Evolutionary conservation across 2,888 invertebrate genomes (phyloP).

Genomic region (Galeopsomyia nigrocyanea): DNA sequence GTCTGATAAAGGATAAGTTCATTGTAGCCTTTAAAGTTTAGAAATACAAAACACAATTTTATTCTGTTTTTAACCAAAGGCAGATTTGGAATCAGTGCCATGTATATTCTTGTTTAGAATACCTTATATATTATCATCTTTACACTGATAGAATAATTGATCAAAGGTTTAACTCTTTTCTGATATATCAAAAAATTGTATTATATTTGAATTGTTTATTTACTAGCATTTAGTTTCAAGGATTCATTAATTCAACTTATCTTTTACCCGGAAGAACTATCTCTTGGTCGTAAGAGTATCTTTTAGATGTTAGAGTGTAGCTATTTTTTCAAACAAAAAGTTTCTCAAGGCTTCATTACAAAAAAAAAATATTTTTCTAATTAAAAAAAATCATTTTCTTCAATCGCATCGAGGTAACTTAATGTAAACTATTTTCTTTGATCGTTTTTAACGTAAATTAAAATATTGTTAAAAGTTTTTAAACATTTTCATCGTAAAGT

Average conservation of each 20-base stretch:
- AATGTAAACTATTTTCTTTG: not conserved
- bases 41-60: no score
- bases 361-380: constrained; percentile 13
- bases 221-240: constrained; percentile 34
- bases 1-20: not conserved
- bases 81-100: not conserved
- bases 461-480: not conserved
- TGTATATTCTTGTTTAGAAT: constrained; percentile 24
- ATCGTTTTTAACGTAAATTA: constrained; percentile 2
- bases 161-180: constrained; percentile 9
- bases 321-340: constrained; percentile 1
- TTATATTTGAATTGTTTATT: constrained; percentile 12
- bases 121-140: constrained; percentile 22
- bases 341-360: constrained; percentile 13
- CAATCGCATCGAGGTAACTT: no score
- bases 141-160: constrained; percentile 19
- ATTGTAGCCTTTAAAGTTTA: constrained; percentile 5
- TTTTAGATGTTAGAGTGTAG: constrained; percentile 9
- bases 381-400: not conserved
- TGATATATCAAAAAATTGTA: constrained; percentile 21
- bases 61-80: no score
- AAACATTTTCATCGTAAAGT: not conserved
- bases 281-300: constrained; percentile 1
- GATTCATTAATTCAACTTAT: constrained; percentile 36
- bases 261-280: constrained; percentile 15